A percentile compares a stretch with the other conserved stretches of the same genome.
Conservation (phyloP, 1,140 invertebrate genomes). For the Bombus pyrosoma region DNA sequence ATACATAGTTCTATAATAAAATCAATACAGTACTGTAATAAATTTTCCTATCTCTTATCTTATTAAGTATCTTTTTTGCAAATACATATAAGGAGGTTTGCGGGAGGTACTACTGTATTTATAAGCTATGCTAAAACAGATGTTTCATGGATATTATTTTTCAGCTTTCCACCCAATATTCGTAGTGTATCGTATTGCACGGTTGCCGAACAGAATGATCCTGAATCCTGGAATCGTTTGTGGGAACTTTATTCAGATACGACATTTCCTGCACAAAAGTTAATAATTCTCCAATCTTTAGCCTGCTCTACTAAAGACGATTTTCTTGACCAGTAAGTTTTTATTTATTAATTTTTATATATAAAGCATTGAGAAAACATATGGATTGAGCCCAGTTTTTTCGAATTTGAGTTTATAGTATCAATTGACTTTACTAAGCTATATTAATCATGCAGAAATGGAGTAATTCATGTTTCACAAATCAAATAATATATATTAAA, state of each 20-base stretch:
- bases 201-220: slow-evolving; percentile 33
- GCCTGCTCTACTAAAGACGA: slow-evolving; percentile 83
- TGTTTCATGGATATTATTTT: slow-evolving; percentile 27
- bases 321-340: slow-evolving; percentile 79
- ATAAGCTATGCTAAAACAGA: background rate
- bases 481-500: too few species aligned
- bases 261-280: slow-evolving; percentile 83
- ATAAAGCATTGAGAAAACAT: background rate
- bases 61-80: too few species aligned
- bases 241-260: slow-evolving; percentile 49
- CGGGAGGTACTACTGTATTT: background rate
- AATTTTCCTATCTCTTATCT: too few species aligned
- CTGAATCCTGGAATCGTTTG: slow-evolving; percentile 56
- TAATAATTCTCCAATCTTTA: slow-evolving; percentile 83
- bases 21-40: too few species aligned
- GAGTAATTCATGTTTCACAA: too few species aligned
- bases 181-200: slow-evolving; percentile 81
- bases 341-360: background rate
- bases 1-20: too few species aligned
- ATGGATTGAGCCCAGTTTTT: background rate
- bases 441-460: too few species aligned
- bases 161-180: slow-evolving; percentile 84
- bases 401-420: too few species aligned
- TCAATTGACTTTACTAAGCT: too few species aligned
- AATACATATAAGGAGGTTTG: too few species aligned